These are phyloP conservation scores for Anniella stebbinsi DNA, from an alignment of 2,797 vertebrate genomes.

Conservation along the genomic window DNA sequence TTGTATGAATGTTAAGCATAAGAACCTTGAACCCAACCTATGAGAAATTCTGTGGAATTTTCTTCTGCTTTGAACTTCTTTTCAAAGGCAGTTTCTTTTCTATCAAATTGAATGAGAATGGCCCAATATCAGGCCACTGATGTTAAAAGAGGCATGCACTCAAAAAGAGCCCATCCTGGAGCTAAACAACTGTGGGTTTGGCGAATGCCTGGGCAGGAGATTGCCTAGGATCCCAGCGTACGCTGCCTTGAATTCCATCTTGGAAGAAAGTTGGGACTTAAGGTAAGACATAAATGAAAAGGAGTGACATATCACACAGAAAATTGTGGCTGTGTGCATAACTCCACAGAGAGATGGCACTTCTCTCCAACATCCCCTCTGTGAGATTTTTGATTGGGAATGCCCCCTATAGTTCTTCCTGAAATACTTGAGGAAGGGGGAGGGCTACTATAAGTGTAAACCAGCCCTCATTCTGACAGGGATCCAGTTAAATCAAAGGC, in stretches of 20 bases:
- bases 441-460: neutral
- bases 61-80: no score
- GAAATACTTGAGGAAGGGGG: no score
- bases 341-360: neutral
- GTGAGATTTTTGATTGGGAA: neutral
- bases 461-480: neutral
- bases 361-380: neutral
- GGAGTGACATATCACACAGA: neutral
- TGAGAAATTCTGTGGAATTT: no score
- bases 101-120: no score
- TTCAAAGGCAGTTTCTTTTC: no score
- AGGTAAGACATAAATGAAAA: neutral
- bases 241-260: neutral
- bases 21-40: no score
- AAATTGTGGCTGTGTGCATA: neutral
- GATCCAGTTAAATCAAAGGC: no score
- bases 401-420: neutral
- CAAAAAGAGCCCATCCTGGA: neutral
- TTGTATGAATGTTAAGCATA: no score
- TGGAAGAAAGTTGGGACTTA: neutral
- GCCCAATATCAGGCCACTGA: no score
- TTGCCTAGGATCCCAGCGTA: neutral
- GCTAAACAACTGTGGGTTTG: neutral
- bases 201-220: neutral
- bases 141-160: no score